phyloP scores from a whole-genome alignment of 1,140 invertebrate species.

The Plutomurus gul region DNA sequence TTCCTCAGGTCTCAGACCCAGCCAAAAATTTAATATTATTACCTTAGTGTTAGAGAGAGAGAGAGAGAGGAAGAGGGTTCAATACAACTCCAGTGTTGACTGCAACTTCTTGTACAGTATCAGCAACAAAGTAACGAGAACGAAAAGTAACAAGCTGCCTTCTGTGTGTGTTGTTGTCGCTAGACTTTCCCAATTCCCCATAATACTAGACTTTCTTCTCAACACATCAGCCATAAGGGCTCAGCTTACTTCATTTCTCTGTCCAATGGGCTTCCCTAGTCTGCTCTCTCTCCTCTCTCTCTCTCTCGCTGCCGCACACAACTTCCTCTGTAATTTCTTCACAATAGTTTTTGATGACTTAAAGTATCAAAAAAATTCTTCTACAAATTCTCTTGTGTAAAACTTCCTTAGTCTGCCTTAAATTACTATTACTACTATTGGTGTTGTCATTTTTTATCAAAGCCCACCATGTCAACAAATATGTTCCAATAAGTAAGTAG shows the following conservation, averaged over 20 bases:
- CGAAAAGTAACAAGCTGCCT: background rate
- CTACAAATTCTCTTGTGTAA: background rate
- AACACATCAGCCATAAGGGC: background rate
- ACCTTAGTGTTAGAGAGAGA: too few relatives aligned
- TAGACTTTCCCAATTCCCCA: background rate
- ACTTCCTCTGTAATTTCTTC: slow-evolving; percentile 19
- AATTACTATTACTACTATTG: slow-evolving; percentile 2
- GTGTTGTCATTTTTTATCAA: background rate
- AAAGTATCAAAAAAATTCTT: slow-evolving; percentile 23
- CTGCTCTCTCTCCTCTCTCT: too few relatives aligned
- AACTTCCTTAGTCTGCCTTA: background rate
- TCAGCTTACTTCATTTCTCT: background rate
- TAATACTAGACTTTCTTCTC: background rate
- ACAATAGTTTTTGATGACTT: slow-evolving; percentile 28
- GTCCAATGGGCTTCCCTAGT: background rate
- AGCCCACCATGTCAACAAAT: background rate
- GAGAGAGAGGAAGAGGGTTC: too few relatives aligned
- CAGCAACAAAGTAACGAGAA: background rate
- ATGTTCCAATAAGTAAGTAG: too few relatives aligned
- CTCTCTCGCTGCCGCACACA: too few relatives aligned
- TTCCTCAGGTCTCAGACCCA: background rate
- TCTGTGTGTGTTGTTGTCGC: background rate
- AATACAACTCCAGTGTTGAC: too few relatives aligned
- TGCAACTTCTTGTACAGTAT: too few relatives aligned
- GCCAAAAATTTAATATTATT: background rate